Base-by-base conservation (phyloP, 2,888 invertebrate genomes). In the Altica lythri region DNA sequence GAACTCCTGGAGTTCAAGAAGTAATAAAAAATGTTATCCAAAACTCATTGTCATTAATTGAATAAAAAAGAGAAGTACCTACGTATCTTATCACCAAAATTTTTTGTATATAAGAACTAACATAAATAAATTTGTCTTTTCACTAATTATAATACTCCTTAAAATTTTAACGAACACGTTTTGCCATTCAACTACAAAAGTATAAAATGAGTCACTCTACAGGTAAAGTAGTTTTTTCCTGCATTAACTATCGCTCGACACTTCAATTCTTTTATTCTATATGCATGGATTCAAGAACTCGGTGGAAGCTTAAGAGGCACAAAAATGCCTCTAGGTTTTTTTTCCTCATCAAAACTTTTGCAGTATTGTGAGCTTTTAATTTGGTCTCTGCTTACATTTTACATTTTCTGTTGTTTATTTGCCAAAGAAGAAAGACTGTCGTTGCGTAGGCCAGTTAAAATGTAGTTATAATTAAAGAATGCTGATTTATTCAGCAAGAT, bases 241-340 rank as follows among this genome's bases (percentile, higher is more conserved):
- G 27, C 9, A 27, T n/a, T 5, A 27, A 27, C 27, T 27, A n/a
- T 27, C 27, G 27, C 27, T n/a, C 8, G 27, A 27, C 27, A 8
- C 8, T n/a, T 27, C n/a, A n/a, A 9, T 27, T 27, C 27, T 35
- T 35, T 46, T 46, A 35, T 35, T 46, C 4, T 35, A 14, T 37
- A 45, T 44, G 27, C 16, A 47, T 38, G n/a, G 49, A 59, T 59
- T 55, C 52, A 55, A 56, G 38, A 51, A 30, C 38, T 42, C 16
- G 29, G 18, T 30, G 6, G 16, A 44, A 29, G 34, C 16, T 29
- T 44, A 8, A 29, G 14, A 18, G 35, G 32, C 18, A 27, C 17
- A 9, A 12, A 50, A 43, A n/a, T 32, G 46, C 53, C 53, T 37
- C 17, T 30, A 46, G 53, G n/a, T 46, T 30, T 34, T 53, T 46